Base-by-base conservation (phyloP, 2,797 vertebrate species). In the Orestias chungarensis region DNA sequence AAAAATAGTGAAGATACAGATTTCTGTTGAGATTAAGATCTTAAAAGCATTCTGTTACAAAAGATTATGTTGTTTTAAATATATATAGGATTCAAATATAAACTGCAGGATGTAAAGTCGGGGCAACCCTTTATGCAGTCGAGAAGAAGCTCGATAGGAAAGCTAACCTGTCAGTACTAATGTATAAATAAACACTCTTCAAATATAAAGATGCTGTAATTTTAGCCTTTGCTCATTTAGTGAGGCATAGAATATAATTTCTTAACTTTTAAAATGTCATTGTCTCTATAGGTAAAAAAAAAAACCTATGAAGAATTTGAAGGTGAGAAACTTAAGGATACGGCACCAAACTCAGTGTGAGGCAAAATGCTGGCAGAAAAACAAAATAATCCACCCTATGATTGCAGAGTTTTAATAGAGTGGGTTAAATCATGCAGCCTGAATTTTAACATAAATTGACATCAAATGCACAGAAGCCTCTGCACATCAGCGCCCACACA, bases 371-470 rank as follows among this genome's bases (percentile, higher is more conserved):
- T n/a, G 31, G 8, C 35, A 66, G 64, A 35, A 59, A 55, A 6
- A 62, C 52, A 62, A 50, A 44, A 47, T 18, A 25, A 40, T 66
- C 25, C 33, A 65, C 4, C 38, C 29, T 9, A 54, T 35, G 43
- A 52, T 74, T 65, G 5, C 23, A 40, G 2, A 0, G 20, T 72
- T n/a, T 33, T 27, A 52, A 42, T 75, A 70, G 52, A 86, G 89
- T 73, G 78, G 73, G 83, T 89, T 87, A 88, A 87, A 78, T 50
- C 65, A 75, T 17, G 70, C 68, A 64, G 75, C 76, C 70, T 75
- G 82, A 75, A 82, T 82, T 78, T 52, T 68, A 78, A 64, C 78
- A 46, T 57, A 73, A 84, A 47, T 38, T 68, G 64, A 78, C 80
- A 75, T n/a, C 47, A 84, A 66, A 78, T 72, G 78, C 62, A 74